Base-by-base conservation (phyloP, 2,888 invertebrate species). In the Argynnis bischoffii region DNA sequence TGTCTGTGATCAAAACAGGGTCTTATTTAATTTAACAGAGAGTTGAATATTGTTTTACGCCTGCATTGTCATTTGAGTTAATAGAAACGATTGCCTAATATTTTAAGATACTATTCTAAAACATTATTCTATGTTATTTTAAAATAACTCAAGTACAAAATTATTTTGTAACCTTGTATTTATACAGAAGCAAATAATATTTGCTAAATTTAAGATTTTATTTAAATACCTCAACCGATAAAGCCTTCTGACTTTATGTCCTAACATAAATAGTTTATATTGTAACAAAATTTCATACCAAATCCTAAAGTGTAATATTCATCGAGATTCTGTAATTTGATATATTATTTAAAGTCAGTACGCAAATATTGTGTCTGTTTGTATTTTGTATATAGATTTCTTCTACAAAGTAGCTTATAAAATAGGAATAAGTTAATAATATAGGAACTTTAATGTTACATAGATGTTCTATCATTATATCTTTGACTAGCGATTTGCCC, bases 1-100 rank as follows among this genome's bases (percentile, higher is more conserved):
- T 61, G 70, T 68, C 70, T 72, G 72, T 70, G 66, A 72, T 70
- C 63, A 56, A 51, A 65, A 70, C 70, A 72, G 64, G 72, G 72
- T 72, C 60, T 70, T 66, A 70, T 66, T 69, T 64, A 63, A 55
- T 63, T 60, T 63, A 55, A 16, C 57, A 56, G 50, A 46, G 56
- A 56, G 67, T 56, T 53, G 26, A 56, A 26, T 63, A 51, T 67
- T 51, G 51, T 63, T 61, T 55, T 61, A 55, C 35, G 46, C 46
- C 54, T 66, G 55, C 41, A 35, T 35, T 50, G 26, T 26, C 57
- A 21, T 57, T 26, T 26, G 57, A 59, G 8, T 18, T 11, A 41
- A 11, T 41, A 41, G 50, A 41, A 31, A 18, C 14, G 31, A 41
- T 14, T 21, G 46, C 46, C 21, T 59, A 59, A 15, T 57, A 46